A percentile compares a stretch with the other conserved stretches of the same genome.
phyloP scores from a whole-genome alignment of 2,888 invertebrate species.

The Mesorhabditis sp. region DNA sequence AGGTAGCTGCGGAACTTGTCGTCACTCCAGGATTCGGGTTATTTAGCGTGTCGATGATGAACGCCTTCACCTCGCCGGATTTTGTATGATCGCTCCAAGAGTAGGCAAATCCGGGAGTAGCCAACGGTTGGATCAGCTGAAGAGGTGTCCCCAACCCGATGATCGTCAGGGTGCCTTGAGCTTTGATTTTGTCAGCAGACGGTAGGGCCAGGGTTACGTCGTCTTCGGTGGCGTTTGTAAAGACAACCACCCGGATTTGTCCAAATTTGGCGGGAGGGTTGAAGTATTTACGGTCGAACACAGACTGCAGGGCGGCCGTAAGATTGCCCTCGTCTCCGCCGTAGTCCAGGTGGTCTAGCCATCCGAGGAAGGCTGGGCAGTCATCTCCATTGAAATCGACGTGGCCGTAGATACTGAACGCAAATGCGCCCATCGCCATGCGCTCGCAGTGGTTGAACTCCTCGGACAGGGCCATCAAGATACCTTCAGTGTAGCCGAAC shows the following conservation, averaged over 20 bases:
- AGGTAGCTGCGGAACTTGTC: no score
- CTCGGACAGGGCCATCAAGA: no score
- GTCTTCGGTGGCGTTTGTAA: neutral
- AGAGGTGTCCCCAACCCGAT: neutral
- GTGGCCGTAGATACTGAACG: no score
- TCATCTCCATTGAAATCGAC: no score
- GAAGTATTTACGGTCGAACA: no score
- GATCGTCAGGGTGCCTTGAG: neutral
- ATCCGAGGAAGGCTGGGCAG: no score
- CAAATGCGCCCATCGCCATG: neutral
- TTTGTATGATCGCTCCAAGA: neutral
- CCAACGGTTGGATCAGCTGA: neutral
- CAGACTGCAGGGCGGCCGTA: no score
- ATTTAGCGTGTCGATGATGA: neutral
- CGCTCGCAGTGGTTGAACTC: neutral
- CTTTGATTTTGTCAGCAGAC: neutral
- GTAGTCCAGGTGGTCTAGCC: no score
- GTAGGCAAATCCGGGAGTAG: constrained; percentile 2
- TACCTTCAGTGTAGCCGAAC: no score
- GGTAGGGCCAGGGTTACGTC: no score
- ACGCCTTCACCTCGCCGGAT: neutral
- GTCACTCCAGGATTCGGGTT: neutral
- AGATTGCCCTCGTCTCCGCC: no score
- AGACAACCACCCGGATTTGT: neutral
- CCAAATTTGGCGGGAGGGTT: neutral